Percentiles rank a stretch among this genome's conserved stretches.
phyloP scores from a whole-genome alignment of 2,888 invertebrate genomes.

The Ichneumoninae sp. region DNA sequence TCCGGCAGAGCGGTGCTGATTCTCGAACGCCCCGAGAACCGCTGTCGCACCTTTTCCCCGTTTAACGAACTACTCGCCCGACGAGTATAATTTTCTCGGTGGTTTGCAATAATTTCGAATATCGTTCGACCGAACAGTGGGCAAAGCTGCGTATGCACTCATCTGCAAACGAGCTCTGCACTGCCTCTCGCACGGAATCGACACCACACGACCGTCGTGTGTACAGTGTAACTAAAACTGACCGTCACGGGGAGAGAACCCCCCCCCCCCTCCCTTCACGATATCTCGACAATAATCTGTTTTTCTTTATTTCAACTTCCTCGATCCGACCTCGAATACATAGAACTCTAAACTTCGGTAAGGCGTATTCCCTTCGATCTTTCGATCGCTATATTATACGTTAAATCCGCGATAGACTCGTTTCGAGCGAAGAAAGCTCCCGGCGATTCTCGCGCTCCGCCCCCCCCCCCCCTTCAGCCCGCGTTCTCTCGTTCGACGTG shows the following conservation, averaged over 20 bases:
- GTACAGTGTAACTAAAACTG: background rate
- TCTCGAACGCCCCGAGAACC: background rate
- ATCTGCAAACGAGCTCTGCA: constrained; percentile 27
- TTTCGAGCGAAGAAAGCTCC: background rate
- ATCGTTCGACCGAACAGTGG: background rate
- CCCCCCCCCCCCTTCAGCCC: background rate
- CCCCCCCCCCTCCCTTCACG: background rate
- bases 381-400: background rate
- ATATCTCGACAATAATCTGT: background rate
- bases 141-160: constrained; percentile 15
- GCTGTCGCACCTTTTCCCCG: background rate
- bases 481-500: background rate
- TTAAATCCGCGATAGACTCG: background rate
- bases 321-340: background rate
- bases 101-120: background rate
- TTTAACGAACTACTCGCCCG: background rate
- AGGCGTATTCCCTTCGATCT: background rate
- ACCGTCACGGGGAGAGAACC: constrained; percentile 12
- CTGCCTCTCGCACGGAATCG: background rate
- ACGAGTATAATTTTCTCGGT: background rate
- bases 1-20: background rate
- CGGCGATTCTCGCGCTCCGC: background rate
- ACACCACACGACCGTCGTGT: background rate
- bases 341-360: background rate
- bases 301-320: background rate